A percentile compares a stretch with the other conserved stretches of the same genome.
These are phyloP conservation scores for Pseudachorutes palmiensis DNA, from an alignment of 1,140 invertebrate species.

Conservation along the genomic window DNA sequence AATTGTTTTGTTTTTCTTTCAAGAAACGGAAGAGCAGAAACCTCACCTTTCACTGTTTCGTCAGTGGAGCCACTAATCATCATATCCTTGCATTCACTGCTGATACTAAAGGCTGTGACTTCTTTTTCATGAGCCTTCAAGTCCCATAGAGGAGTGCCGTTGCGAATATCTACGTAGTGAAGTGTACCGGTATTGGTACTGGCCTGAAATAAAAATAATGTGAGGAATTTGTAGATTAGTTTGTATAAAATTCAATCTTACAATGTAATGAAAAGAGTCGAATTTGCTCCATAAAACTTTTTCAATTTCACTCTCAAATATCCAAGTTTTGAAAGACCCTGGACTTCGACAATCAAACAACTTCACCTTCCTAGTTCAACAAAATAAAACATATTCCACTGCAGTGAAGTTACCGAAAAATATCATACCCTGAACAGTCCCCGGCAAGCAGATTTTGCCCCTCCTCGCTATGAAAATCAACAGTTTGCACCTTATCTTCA, in stretches of 20 bases:
- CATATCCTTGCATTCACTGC: slow-evolving; percentile 45
- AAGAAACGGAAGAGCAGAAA: slow-evolving; percentile 29
- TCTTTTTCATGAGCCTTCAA: slow-evolving; percentile 69
- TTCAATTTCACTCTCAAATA: slow-evolving; percentile 71
- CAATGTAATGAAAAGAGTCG: slow-evolving; percentile 63
- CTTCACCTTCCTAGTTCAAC: slow-evolving; percentile 50
- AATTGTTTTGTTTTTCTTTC: neutral
- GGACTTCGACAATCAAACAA: slow-evolving; percentile 69
- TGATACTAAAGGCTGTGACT: slow-evolving; percentile 55
- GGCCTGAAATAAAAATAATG: slow-evolving; percentile 49
- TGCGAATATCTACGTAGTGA: slow-evolving; percentile 67
- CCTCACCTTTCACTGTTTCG: slow-evolving; percentile 68
- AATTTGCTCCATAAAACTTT: slow-evolving; percentile 73
- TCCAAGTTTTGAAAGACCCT: slow-evolving; percentile 58
- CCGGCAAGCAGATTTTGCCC: slow-evolving; percentile 71
- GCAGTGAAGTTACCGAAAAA: neutral
- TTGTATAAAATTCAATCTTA: slow-evolving; percentile 39
- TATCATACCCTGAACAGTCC: slow-evolving; percentile 53
- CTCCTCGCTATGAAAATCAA: slow-evolving; percentile 79
- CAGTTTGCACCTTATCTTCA: slow-evolving; percentile 72
- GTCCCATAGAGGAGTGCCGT: slow-evolving; percentile 64
- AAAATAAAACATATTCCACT: neutral
- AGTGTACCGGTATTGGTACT: slow-evolving; percentile 71
- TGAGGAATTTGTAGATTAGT: slow-evolving; percentile 33
- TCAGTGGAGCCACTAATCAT: slow-evolving; percentile 65